Evolutionary conservation across 2,888 invertebrate genomes (phyloP).

Genomic region (Oligia latruncula): DNA sequence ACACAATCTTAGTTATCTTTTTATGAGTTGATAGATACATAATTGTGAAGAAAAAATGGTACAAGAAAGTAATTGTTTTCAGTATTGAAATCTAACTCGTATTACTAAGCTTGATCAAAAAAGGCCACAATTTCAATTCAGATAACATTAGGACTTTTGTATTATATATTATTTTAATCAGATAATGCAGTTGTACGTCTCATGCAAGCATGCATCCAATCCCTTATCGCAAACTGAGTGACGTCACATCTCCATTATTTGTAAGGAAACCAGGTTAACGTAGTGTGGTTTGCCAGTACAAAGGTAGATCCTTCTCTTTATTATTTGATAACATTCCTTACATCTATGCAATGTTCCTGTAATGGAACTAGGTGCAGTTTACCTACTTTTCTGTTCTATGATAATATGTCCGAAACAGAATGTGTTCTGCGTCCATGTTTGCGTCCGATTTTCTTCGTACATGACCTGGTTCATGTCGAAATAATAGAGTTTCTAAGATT

Average conservation of each 20-base stretch:
- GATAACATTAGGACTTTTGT: no score
- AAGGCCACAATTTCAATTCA: neutral
- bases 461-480: conserved; percentile 16
- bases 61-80: neutral
- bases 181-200: neutral
- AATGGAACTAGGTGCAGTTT: neutral
- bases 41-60: neutral
- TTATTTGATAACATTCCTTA: conserved; percentile 24
- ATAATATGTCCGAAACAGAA: neutral
- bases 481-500: conserved; percentile 26
- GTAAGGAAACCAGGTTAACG: conserved; percentile 6
- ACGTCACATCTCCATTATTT: conserved; percentile 7
- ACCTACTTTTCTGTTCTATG: neutral
- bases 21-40: neutral
- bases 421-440: neutral
- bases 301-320: conserved; percentile 5
- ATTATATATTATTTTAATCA: neutral
- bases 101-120: neutral
- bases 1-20: neutral
- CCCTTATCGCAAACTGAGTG: neutral
- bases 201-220: conserved; percentile 1
- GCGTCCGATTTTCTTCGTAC: conserved; percentile 4
- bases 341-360: neutral
- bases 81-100: neutral
- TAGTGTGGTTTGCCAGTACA: neutral